A percentile compares a stretch with the other conserved stretches of the same genome.
These are phyloP conservation scores for Hiodon alosoides DNA, from an alignment of 2,113 vertebrate genomes.

Conservation along the genomic window DNA sequence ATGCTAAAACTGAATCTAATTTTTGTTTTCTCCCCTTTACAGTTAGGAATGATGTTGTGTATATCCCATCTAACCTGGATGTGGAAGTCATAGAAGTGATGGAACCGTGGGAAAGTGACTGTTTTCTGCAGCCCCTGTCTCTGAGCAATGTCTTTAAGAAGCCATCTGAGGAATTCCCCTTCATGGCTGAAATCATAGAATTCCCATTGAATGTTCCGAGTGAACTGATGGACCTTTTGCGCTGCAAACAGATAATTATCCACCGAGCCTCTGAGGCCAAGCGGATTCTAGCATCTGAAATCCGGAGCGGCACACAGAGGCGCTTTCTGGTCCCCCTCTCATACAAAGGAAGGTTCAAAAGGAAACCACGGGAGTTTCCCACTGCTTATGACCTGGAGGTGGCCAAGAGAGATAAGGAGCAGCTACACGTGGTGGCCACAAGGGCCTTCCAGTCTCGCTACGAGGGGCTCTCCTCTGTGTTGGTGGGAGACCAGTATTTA, in stretches of 20 bases:
- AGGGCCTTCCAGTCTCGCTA: slow-evolving; percentile 60
- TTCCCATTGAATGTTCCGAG: slow-evolving; percentile 43
- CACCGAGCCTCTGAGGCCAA: slow-evolving; percentile 61
- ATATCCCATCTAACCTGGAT: slow-evolving; percentile 72
- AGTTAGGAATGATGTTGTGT: slow-evolving; percentile 68
- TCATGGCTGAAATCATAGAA: slow-evolving; percentile 70
- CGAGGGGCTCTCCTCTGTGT: slow-evolving; percentile 62
- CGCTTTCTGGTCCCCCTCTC: slow-evolving; percentile 74
- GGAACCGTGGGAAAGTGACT: slow-evolving; percentile 55
- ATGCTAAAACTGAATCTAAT: neutral
- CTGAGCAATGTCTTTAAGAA: slow-evolving; percentile 66
- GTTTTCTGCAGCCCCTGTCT: slow-evolving; percentile 68
- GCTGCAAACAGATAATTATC: slow-evolving; percentile 63
- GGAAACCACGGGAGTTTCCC: slow-evolving; percentile 70
- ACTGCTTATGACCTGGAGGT: slow-evolving; percentile 74
- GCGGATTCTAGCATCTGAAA: slow-evolving; percentile 72
- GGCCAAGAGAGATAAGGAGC: slow-evolving; percentile 62
- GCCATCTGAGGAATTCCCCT: slow-evolving; percentile 65
- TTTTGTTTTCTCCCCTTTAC: slow-evolving; percentile 34
- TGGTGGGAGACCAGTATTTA: slow-evolving; percentile 71
- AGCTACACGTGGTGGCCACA: slow-evolving; percentile 73
- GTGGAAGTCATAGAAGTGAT: slow-evolving; percentile 79
- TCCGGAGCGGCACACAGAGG: slow-evolving; percentile 61
- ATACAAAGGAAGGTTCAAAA: slow-evolving; percentile 77
- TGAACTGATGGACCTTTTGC: slow-evolving; percentile 43